phyloP scores from a whole-genome alignment of 2,797 vertebrate species.

The Geotrypetes seraphini region DNA sequence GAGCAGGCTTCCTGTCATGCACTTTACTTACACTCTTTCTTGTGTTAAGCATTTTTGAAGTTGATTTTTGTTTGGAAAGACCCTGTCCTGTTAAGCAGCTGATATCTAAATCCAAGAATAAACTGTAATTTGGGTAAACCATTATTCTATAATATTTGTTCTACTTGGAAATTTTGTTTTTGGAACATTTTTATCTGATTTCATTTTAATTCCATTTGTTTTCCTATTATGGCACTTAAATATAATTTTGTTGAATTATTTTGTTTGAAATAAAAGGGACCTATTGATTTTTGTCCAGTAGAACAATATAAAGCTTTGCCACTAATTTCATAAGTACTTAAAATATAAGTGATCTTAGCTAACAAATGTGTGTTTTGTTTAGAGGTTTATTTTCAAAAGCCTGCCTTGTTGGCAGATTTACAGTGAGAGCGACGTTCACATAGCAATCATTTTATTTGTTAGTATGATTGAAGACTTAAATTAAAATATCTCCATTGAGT shows the following conservation, averaged over 20 bases:
- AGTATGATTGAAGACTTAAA: slow-evolving; percentile 38
- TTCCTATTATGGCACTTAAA: slow-evolving; percentile 40
- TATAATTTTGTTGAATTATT: slow-evolving; percentile 33
- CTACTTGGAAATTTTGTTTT: slow-evolving; percentile 33
- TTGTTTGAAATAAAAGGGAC: slow-evolving; percentile 32
- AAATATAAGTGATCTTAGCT: slow-evolving; percentile 28
- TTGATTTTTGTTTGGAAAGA: slow-evolving; percentile 35
- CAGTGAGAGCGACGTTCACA: slow-evolving; percentile 26
- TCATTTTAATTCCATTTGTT: slow-evolving; percentile 33
- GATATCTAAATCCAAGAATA: slow-evolving; percentile 1
- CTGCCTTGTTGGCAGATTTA: slow-evolving; percentile 29
- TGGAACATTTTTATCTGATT: slow-evolving; percentile 18
- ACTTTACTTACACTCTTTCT: slow-evolving; percentile 76
- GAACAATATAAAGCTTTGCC: slow-evolving; percentile 29
- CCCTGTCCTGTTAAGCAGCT: neutral
- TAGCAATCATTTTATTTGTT: slow-evolving; percentile 38
- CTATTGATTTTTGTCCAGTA: slow-evolving; percentile 12
- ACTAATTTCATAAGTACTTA: slow-evolving; percentile 20
- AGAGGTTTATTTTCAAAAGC: slow-evolving; percentile 37
- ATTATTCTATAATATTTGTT: slow-evolving; percentile 17
- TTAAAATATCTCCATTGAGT: slow-evolving; percentile 38
- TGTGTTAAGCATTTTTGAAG: slow-evolving; percentile 52
- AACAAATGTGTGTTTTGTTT: slow-evolving; percentile 21
- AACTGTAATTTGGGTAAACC: slow-evolving; percentile 2
- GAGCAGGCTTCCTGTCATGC: slow-evolving; percentile 72